phyloP scores from a whole-genome alignment of 2,113 vertebrate species.

The Lonchura striata region DNA sequence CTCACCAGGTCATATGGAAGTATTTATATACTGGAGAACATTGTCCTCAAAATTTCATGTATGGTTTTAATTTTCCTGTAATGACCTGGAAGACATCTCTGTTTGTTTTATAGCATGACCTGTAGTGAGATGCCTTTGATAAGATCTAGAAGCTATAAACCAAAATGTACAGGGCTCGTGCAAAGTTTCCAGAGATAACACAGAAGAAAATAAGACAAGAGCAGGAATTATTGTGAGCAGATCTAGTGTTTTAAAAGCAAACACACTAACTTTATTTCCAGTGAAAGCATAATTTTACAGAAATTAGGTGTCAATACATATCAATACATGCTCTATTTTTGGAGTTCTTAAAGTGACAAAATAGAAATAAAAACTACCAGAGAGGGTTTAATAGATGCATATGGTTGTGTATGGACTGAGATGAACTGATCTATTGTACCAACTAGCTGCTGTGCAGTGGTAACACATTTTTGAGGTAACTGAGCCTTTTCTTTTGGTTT shows the following conservation, averaged over 20 bases:
- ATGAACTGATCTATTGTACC: not conserved
- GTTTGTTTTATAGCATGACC: not conserved
- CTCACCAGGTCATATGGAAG: not conserved
- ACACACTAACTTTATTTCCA: not conserved
- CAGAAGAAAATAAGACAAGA: not conserved
- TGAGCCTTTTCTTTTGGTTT: not conserved
- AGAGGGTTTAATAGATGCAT: not conserved
- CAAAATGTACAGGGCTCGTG: not conserved
- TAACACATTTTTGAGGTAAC: not conserved
- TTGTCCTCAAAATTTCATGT: not conserved
- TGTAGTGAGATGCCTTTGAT: not conserved
- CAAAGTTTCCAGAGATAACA: slow-evolving; percentile 12
- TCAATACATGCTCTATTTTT: not conserved
- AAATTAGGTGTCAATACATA: not conserved
- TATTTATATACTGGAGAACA: not conserved
- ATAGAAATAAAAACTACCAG: not conserved
- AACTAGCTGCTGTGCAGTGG: not conserved
- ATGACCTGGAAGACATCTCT: not conserved
- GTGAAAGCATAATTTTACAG: not conserved
- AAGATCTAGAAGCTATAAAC: slow-evolving; percentile 12
- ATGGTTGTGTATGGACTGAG: not conserved
- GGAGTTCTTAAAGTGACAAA: not conserved
- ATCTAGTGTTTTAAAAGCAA: not conserved
- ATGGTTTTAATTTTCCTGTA: not conserved
- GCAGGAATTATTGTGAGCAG: not conserved